These are phyloP conservation scores for Hydropsyche tenuis DNA, from an alignment of 1,140 invertebrate species.

Conservation along the genomic window DNA sequence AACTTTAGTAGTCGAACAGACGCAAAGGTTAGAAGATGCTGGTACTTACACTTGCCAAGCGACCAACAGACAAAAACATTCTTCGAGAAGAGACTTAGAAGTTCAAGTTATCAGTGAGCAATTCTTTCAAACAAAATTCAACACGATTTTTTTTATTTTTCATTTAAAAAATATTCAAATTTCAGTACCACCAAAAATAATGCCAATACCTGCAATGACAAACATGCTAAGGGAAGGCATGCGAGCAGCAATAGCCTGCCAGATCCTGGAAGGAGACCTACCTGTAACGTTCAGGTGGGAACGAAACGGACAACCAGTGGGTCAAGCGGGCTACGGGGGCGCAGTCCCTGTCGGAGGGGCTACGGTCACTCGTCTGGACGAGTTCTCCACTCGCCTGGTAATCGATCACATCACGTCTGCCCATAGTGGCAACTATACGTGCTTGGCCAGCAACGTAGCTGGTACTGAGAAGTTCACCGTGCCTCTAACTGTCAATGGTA, in stretches of 20 bases:
- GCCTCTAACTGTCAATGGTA: conserved; percentile 83
- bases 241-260: conserved; percentile 90
- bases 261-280: conserved; percentile 92
- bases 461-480: conserved; percentile 77
- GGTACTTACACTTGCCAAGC: conserved; percentile 89
- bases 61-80: conserved; percentile 81
- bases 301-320: conserved; percentile 75
- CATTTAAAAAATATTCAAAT: conserved; percentile 27
- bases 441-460: conserved; percentile 83
- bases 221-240: conserved; percentile 86
- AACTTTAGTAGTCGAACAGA: conserved; percentile 83
- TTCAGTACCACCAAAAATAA: conserved; percentile 86
- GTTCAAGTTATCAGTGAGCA: conserved; percentile 82
- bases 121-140: no score
- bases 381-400: conserved; percentile 87
- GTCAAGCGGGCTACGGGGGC: conserved; percentile 55
- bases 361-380: conserved; percentile 74
- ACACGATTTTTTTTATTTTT: background rate
- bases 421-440: conserved; percentile 89
- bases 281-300: conserved; percentile 89
- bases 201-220: conserved; percentile 83
- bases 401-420: conserved; percentile 85
- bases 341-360: conserved; percentile 55
- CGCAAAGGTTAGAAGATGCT: conserved; percentile 78
- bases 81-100: conserved; percentile 80